Evolutionary conservation across 2,888 invertebrate species (phyloP).

Genomic region (Athalia circularis): DNA sequence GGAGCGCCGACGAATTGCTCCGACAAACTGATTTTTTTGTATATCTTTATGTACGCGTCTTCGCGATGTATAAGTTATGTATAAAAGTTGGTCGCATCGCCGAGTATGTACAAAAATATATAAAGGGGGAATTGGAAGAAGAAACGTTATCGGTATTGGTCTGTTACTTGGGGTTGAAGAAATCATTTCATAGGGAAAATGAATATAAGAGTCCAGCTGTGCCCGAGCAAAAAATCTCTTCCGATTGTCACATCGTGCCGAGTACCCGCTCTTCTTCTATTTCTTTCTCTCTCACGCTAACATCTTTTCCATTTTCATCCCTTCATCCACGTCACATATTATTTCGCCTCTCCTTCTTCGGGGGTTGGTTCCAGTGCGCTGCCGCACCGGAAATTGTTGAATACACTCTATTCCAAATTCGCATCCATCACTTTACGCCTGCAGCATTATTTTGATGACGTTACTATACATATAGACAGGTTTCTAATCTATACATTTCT

Average conservation of each 20-base stretch:
- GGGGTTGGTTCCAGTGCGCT: background rate
- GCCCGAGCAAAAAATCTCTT: slow-evolving; percentile 56
- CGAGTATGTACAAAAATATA: background rate
- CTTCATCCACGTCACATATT: slow-evolving; percentile 23
- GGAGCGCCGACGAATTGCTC: too few species aligned
- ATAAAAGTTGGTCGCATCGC: background rate
- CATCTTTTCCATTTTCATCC: slow-evolving; percentile 23
- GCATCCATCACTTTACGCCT: slow-evolving; percentile 30
- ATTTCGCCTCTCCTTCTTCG: background rate
- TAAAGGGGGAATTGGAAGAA: background rate
- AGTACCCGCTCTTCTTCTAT: slow-evolving; percentile 15
- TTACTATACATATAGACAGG: too few species aligned
- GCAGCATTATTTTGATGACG: background rate
- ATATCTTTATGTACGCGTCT: too few species aligned
- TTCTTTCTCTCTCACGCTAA: slow-evolving; percentile 20
- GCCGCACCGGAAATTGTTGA: slow-evolving; percentile 44
- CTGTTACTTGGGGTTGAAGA: slow-evolving; percentile 43
- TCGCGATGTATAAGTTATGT: too few species aligned
- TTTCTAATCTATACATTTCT: too few species aligned
- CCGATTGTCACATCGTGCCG: slow-evolving; percentile 42
- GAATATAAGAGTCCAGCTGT: slow-evolving; percentile 63
- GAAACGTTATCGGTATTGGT: slow-evolving; percentile 31
- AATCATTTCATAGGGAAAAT: slow-evolving; percentile 60
- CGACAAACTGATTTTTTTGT: too few species aligned
- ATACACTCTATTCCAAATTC: slow-evolving; percentile 36